phyloP scores from a whole-genome alignment of 2,113 vertebrate species.

The Rhabdornis inornatus region DNA sequence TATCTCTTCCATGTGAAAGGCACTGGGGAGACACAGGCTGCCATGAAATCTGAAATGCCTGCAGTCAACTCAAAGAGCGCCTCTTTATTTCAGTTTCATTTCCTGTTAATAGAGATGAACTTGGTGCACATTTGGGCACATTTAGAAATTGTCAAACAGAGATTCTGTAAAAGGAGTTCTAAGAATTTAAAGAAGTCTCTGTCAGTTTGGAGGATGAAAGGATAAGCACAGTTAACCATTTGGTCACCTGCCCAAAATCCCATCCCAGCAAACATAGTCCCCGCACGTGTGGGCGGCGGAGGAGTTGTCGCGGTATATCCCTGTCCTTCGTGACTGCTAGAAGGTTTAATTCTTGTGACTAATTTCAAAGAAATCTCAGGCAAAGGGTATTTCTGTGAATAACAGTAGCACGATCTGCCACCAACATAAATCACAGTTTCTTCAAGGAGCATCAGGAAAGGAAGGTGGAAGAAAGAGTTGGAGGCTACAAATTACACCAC shows the following conservation, averaged over 20 bases:
- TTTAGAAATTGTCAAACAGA: slow-evolving; percentile 55
- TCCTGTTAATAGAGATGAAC: slow-evolving; percentile 52
- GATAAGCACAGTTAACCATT: background rate
- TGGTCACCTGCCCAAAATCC: background rate
- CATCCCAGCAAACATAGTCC: background rate
- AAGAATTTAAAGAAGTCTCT: slow-evolving; percentile 30
- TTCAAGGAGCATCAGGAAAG: background rate
- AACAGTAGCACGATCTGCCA: background rate
- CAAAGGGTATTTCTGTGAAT: slow-evolving; percentile 26
- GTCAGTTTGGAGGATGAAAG: slow-evolving; percentile 19
- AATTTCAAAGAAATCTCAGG: slow-evolving; percentile 8
- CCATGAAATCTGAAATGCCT: slow-evolving; percentile 70
- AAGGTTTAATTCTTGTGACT: slow-evolving; percentile 8
- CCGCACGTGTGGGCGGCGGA: fast-evolving
- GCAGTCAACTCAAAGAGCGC: slow-evolving; percentile 57
- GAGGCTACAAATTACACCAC: slow-evolving; percentile 5
- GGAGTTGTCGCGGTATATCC: background rate
- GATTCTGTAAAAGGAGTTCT: slow-evolving; percentile 39
- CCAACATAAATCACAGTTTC: slow-evolving; percentile 13
- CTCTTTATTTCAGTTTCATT: slow-evolving; percentile 64
- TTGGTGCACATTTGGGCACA: slow-evolving; percentile 37
- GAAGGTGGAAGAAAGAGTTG: slow-evolving; percentile 29
- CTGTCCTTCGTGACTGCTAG: background rate
- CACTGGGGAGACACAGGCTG: slow-evolving; percentile 46
- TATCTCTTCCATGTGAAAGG: slow-evolving; percentile 67